Evolutionary conservation across 2,113 vertebrate species (phyloP).

Genomic region (Aldabrachelys gigantea): DNA sequence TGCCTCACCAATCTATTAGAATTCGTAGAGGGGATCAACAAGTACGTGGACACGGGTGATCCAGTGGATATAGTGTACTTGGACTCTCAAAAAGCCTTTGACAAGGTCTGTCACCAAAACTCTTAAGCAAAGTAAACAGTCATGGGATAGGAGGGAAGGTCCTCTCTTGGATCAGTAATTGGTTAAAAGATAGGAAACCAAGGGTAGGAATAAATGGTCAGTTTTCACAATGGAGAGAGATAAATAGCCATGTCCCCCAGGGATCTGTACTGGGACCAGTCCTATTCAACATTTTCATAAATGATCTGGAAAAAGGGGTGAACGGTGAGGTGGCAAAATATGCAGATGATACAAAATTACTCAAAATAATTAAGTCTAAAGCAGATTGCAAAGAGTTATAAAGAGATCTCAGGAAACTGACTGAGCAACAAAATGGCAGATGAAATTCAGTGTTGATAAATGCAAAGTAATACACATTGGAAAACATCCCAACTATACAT

Average conservation of each 20-base stretch:
- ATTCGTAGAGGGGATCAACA: background rate
- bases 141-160: background rate
- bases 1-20: background rate
- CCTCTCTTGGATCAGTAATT: background rate
- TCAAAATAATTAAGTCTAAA: background rate
- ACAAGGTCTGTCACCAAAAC: background rate
- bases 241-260: background rate
- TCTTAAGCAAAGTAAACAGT: background rate
- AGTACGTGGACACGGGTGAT: background rate
- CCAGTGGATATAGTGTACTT: background rate
- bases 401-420: background rate
- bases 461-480: background rate
- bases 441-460: background rate
- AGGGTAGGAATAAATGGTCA: background rate
- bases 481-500: background rate
- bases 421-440: background rate
- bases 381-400: background rate
- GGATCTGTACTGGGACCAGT: background rate
- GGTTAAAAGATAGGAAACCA: background rate
- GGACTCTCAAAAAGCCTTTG: background rate
- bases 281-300: background rate
- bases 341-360: background rate
- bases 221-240: background rate
- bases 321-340: background rate
- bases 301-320: background rate